Evolutionary conservation across 2,113 vertebrate genomes (phyloP), one percentile per base, ranked within the genome.

Genomic region (Cricetomys ansorgei): DNA sequence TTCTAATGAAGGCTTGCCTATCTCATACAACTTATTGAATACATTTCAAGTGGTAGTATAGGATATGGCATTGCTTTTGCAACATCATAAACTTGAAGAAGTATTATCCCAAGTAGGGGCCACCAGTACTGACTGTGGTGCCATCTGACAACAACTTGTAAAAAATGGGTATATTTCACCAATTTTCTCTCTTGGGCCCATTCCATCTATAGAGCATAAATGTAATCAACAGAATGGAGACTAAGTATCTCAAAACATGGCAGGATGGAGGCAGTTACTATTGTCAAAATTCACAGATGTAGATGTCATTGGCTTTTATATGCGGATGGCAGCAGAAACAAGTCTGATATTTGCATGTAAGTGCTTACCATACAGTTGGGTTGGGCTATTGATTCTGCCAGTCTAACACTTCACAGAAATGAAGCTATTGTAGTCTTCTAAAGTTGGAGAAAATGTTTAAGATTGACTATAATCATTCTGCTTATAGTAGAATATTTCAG

Each of bases 271-370:
- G n/a, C n/a, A 86, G 55, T 85, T 76, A 72, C 12, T 64, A 25
- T 31, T 95, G 81, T 95, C 91, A 96, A 83, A 77, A 69, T 92
- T 89, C 89, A 65, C 59, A 88, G 88, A 97, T 76, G 75, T 57
- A 57, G 80, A 86, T 79, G 37, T 89, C 72, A 80, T 43, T 57
- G 92, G 53, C 80, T 90, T 85, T 94, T 40, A 27, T 12, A 45
- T n/a, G 37, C 72, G 59, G 31, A 92, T 72, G 65, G 75, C 50
- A 73, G n/a, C 10, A 50, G 43, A 25, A 62, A 87, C 83, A 76
- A 53, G 34, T 70, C n/a, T 75, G 76, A 40, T 86, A 77, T 67
- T 81, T 89, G 43, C 5, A 34, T 64, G 62, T 64, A 95, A 89
- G 70, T 23, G n/a, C 83, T 94, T 91, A 55, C 70, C 81, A 43